Evolutionary conservation across 2,888 invertebrate species (phyloP), one percentile per base, ranked within the genome.

Genomic region (Cataglyphis rosenhaueri): DNA sequence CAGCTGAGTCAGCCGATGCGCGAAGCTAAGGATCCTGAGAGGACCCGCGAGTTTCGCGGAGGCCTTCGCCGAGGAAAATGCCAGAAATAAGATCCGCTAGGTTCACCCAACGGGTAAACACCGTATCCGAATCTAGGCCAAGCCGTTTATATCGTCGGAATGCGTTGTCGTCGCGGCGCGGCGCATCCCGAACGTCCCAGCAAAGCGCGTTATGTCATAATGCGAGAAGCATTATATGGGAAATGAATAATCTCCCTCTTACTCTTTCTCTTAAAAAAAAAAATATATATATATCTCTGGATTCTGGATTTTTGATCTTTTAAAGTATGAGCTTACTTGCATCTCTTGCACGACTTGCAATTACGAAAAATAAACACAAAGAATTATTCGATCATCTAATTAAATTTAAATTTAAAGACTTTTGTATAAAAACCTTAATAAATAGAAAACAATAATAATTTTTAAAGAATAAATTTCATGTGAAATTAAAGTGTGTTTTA

Each of bases 1-100:
- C 74, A 55, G 21, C 21, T 81, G 81, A 81, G 74, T 81, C 81
- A 81, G 62, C 55, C 44, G 44, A 35, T 25, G 44, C 35, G 70
- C 44, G 21, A 38, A 52, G 25, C 75, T 55, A 38, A 79, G 59
- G 21, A 79, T 79, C 78, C 78, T 79, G 44, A 70, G 68, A 21
- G 70, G 81, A 62, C 52, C 52, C 82, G 82, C 82, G 68, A 44
- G 48, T 89, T 86, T 81, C 85, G 88, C 86, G 85, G 78, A 68
- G 78, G 87, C 86, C 85, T 88, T 89, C 88, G 83, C 79, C 85
- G 86, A 88, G 88, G 86, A 85, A 88, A 89, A 89, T 89, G 90
- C 90, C 91, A 89, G 91, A 90, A 90, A 91, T 91, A 91, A 90
- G 90, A 91, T 90, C 89, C 87, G 86, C 89, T 83, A 85, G 85